Evolutionary conservation across 2,113 vertebrate species (phyloP), one percentile per base, ranked within the genome.

Genomic region (Pyxicephalus adspersus): DNA sequence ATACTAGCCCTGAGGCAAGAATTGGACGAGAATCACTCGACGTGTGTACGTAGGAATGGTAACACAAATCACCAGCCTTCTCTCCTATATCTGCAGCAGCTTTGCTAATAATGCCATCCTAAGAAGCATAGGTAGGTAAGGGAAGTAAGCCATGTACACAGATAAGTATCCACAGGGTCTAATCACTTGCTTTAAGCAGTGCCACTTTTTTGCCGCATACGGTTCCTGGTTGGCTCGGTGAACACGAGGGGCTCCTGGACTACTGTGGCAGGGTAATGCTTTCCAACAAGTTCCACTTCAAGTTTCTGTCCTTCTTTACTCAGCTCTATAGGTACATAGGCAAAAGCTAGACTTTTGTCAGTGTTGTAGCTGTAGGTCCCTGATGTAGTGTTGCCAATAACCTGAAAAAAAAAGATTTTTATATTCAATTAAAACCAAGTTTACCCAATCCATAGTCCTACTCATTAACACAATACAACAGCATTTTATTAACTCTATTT

Each of bases 351-450:
- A 85, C 96, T 98, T 87, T 92, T 93, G 83, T 93, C 91, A 84
- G 87, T 85, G 85, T 86, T 91, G 83, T 96, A 99, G 87, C 98
- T 99, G 89, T 96, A 99, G 78, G 91, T 89, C 78, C 97, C 98
- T 5, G 98, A 98, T 0, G 97, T 99, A 0, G 97, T 99, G 87
- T 99, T 98, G 57, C 97, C 98, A 52, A 99, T 87, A 87, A 98
- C 96, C 97, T 99, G 87, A 89, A 87, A 34, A 84, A 75, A 60
- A 83, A 79, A 66, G 52, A 23, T 64, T 34, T 38, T 3, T 25
- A 51, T 50, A 50, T 13, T 18, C 3, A 25, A 18, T 45, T 45
- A 45, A 45, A 45, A 13, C 38, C 38, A 45, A 13, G 38, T 9
- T 45, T 45, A 13, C 6, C 6, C 2, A 45, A 45, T 15, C 38